phyloP scores from a whole-genome alignment of 2,113 vertebrate genomes.

The Caranx ignobilis region DNA sequence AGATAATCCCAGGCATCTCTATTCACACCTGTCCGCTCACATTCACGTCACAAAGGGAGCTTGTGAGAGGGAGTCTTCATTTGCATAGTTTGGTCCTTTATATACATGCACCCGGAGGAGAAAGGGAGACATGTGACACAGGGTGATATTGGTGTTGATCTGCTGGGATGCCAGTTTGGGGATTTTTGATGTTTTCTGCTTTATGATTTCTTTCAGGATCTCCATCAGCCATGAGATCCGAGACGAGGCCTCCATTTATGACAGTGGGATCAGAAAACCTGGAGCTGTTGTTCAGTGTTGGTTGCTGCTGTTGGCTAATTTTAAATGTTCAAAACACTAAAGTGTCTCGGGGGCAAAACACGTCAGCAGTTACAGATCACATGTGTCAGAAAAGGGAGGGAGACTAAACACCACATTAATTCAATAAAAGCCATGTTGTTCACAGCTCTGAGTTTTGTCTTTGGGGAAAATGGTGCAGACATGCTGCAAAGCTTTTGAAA shows the following conservation, averaged over 20 bases:
- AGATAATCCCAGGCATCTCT: constrained; percentile 70
- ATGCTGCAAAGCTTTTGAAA: no score
- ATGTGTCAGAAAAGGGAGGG: not conserved
- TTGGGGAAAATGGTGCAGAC: no score
- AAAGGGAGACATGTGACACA: constrained; percentile 17
- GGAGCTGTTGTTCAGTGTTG: not conserved
- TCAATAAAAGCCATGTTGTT: not conserved
- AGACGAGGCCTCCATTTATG: not conserved
- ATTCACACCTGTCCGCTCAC: constrained; percentile 75
- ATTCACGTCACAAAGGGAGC: constrained; percentile 67
- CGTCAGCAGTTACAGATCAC: not conserved
- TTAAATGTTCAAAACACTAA: not conserved
- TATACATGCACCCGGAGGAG: constrained; percentile 25
- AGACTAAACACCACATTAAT: not conserved
- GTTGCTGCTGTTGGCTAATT: not conserved
- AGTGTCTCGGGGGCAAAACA: not conserved
- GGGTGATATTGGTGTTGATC: not conserved
- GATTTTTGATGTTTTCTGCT: not conserved
- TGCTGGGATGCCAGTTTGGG: not conserved
- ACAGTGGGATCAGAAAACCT: not conserved
- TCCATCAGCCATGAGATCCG: not conserved
- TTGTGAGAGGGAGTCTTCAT: constrained; percentile 48
- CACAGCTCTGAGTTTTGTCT: no score
- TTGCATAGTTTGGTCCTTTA: constrained; percentile 45
- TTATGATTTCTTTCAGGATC: not conserved